Evolutionary conservation across 2,113 vertebrate species (phyloP).

Genomic region (Cairina moschata): DNA sequence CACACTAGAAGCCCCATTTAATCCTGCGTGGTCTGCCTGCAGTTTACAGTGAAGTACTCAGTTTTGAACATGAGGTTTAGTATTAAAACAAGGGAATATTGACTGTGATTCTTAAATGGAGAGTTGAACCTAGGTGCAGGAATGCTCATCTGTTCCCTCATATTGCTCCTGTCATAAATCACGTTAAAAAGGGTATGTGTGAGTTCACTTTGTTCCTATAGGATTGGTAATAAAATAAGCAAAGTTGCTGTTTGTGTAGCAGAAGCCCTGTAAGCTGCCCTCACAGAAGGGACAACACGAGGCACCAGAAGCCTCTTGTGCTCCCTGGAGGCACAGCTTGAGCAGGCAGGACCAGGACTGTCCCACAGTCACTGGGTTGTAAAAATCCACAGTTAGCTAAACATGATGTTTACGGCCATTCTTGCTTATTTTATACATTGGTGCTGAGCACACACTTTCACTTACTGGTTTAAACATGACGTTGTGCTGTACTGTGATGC

Average conservation of each 20-base stretch:
- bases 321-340: not conserved
- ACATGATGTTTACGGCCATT: not conserved
- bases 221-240: not conserved
- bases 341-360: rapidly evolving
- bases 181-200: not conserved
- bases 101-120: not conserved
- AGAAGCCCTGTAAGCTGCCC: not conserved
- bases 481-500: not conserved
- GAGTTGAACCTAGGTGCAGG: not conserved
- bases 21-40: not conserved
- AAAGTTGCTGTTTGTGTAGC: not conserved
- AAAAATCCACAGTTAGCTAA: not conserved
- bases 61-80: not conserved
- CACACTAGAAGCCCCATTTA: not conserved
- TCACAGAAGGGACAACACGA: not conserved
- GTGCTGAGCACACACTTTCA: not conserved
- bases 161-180: not conserved
- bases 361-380: not conserved
- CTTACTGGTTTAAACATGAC: not conserved
- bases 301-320: not conserved
- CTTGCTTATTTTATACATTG: not conserved
- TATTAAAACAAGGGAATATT: not conserved
- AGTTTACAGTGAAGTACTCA: not conserved
- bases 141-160: not conserved
- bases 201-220: not conserved